Evolutionary conservation across 2,113 vertebrate genomes (phyloP).

Genomic region (Delphinus delphis): DNA sequence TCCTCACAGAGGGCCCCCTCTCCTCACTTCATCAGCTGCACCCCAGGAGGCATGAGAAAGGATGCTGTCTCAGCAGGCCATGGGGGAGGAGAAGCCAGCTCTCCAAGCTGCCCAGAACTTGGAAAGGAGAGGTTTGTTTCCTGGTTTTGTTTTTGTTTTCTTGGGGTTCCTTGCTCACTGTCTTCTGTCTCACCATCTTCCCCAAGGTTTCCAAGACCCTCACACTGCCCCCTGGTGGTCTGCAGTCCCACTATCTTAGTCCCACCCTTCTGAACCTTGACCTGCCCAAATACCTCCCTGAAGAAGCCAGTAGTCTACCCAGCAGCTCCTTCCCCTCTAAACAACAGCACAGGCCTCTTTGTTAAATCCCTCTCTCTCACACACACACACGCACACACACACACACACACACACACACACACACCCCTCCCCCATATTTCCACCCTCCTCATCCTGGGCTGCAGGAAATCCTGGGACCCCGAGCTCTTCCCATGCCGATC

Average conservation of each 20-base stretch:
- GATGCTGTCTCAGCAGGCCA: rapidly evolving
- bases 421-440: background rate
- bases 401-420: too few species aligned
- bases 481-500: rapidly evolving
- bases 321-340: background rate
- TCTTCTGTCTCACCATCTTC: background rate
- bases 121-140: background rate
- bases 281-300: background rate
- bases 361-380: background rate
- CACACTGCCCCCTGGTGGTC: too few species aligned
- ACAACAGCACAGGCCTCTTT: background rate
- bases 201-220: background rate
- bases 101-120: background rate
- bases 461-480: background rate
- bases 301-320: background rate
- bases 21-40: too few species aligned
- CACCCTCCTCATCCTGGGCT: background rate
- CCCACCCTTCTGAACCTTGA: background rate
- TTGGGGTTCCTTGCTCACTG: background rate
- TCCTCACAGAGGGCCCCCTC: background rate
- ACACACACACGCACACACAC: too few species aligned
- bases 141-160: background rate
- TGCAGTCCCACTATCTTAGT: background rate
- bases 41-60: background rate
- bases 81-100: background rate